phyloP scores from a whole-genome alignment of 2,888 invertebrate genomes.

The Pseudanteris insignis region DNA sequence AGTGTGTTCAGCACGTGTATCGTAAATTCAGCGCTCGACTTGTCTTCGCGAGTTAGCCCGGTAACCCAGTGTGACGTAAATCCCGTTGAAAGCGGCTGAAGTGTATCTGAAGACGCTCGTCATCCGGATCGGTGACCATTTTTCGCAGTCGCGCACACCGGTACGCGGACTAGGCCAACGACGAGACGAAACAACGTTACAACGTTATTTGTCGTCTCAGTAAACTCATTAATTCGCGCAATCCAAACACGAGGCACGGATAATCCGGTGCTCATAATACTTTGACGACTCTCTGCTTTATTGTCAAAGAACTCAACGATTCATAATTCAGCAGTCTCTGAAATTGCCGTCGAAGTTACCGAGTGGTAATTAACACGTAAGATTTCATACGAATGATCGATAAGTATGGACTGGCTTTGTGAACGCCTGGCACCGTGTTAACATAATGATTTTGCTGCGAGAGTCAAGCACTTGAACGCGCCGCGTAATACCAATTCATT shows the following conservation, averaged over 20 bases:
- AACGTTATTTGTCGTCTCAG: constrained; percentile 27
- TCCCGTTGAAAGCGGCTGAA: no score
- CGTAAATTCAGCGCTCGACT: no score
- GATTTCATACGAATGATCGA: constrained; percentile 33
- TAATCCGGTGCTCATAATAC: constrained; percentile 25
- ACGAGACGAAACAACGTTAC: constrained; percentile 10
- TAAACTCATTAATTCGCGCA: constrained; percentile 33
- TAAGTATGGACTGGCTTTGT: constrained; percentile 9
- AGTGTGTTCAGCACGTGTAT: no score
- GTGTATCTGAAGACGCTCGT: neutral
- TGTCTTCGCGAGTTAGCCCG: no score
- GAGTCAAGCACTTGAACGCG: constrained; percentile 8
- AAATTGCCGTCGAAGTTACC: constrained; percentile 20
- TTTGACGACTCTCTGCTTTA: constrained; percentile 21
- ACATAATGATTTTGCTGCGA: constrained; percentile 18
- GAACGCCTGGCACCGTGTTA: constrained; percentile 2
- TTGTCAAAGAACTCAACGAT: constrained; percentile 18
- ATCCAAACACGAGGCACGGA: constrained; percentile 12
- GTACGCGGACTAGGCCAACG: neutral
- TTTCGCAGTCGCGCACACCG: neutral
- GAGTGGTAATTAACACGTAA: constrained; percentile 33
- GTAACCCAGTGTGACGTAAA: no score
- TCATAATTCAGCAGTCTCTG: constrained; percentile 15
- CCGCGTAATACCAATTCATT: constrained; percentile 23
- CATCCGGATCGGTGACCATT: constrained; percentile 9